phyloP scores from a whole-genome alignment of 1,140 invertebrate genomes.

The Venturia canescens region DNA sequence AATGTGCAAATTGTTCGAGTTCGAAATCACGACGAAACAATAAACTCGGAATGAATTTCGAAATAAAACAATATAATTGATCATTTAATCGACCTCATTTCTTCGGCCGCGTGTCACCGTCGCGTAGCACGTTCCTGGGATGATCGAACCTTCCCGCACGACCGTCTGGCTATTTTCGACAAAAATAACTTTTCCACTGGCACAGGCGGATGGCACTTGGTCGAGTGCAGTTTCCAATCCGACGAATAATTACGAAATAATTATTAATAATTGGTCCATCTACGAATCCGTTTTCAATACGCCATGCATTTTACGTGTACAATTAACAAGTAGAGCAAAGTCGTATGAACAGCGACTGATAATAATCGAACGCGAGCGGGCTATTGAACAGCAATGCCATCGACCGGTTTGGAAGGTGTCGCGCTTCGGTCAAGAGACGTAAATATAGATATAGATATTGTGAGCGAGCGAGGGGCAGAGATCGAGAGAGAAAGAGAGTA shows the following conservation, averaged over 20 bases:
- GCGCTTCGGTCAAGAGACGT: background rate
- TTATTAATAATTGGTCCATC: background rate
- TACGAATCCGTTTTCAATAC: background rate
- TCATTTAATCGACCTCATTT: background rate
- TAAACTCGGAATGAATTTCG: too few species aligned
- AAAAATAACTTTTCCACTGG: background rate
- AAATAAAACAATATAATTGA: background rate
- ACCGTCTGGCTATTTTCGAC: background rate
- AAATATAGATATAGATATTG: too few species aligned
- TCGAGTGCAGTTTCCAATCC: background rate
- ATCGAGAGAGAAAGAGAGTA: background rate
- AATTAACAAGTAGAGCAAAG: background rate
- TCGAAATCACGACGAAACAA: too few species aligned
- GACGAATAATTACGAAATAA: too few species aligned
- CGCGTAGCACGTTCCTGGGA: background rate
- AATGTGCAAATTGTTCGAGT: too few species aligned
- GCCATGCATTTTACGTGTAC: background rate
- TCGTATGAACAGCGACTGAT: slow-evolving; percentile 7
- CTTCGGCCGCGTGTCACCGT: too few species aligned
- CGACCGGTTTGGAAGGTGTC: slow-evolving; percentile 8
- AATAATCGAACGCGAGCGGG: slow-evolving; percentile 24
- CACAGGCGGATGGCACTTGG: background rate
- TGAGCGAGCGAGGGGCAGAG: background rate
- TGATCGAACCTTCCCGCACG: background rate
- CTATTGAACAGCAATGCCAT: slow-evolving; percentile 31